Conservation (phyloP, 1,140 invertebrate species). For the Bursaphelenchus mucronatus region DNA sequence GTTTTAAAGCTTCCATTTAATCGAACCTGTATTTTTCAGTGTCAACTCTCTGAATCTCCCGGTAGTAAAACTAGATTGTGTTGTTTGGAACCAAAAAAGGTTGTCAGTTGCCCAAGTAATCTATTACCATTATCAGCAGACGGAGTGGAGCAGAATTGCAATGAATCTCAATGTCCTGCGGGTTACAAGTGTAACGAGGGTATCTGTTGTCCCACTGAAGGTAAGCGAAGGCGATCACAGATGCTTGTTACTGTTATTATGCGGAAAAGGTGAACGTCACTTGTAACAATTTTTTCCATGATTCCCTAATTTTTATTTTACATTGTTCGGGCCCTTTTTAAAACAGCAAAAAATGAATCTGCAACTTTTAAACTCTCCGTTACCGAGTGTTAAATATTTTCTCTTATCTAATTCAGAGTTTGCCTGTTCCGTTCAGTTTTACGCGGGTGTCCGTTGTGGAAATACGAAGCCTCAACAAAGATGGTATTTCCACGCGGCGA, state of each 20-base stretch:
- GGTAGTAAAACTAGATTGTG: slow-evolving; percentile 23
- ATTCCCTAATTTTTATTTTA: too few species aligned
- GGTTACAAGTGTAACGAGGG: slow-evolving; percentile 9
- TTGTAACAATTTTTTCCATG: too few species aligned
- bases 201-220: slow-evolving; percentile 19
- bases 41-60: slow-evolving; percentile 19
- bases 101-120: slow-evolving; percentile 20
- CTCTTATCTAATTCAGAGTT: slow-evolving; percentile 9
- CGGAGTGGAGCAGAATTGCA: slow-evolving; percentile 21
- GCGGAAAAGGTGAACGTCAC: background rate
- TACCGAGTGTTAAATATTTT: too few species aligned
- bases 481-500: slow-evolving; percentile 29
- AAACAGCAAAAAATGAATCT: too few species aligned
- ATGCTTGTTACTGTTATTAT: background rate
- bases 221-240: background rate
- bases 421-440: slow-evolving; percentile 26
- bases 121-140: slow-evolving; percentile 28
- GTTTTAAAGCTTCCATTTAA: background rate
- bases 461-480: slow-evolving; percentile 19
- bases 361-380: too few species aligned
- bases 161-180: slow-evolving; percentile 8
- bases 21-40: slow-evolving; percentile 16
- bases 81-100: slow-evolving; percentile 20
- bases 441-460: slow-evolving; percentile 20
- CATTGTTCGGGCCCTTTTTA: too few species aligned